Evolutionary conservation across 2,888 invertebrate genomes (phyloP).

Genomic region (Beris chalybata): DNA sequence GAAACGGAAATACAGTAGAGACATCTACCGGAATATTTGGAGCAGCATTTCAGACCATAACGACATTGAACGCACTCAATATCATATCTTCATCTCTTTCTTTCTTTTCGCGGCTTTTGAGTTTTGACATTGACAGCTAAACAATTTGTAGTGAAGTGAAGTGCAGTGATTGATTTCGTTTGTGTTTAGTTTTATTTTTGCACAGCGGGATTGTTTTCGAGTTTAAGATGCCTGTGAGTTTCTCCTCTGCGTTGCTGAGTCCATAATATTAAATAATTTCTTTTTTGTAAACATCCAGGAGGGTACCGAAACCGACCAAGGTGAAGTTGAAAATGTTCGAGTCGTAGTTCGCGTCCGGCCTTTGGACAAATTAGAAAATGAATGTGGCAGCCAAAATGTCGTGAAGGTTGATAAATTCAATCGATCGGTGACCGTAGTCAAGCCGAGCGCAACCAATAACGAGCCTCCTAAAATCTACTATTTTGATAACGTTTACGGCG

Average conservation of each 20-base stretch:
- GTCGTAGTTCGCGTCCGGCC: conserved; percentile 96
- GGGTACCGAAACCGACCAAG: conserved; percentile 44
- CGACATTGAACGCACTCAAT: too few relatives aligned
- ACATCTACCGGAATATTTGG: too few relatives aligned
- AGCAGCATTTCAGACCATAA: too few relatives aligned
- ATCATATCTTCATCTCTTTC: too few relatives aligned
- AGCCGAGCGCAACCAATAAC: conserved; percentile 69
- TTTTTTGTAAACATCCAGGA: conserved; percentile 32
- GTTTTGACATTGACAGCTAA: too few relatives aligned
- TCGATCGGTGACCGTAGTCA: conserved; percentile 75
- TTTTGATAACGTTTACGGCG: conserved; percentile 93
- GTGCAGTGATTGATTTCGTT: not conserved
- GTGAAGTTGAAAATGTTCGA: conserved; percentile 89
- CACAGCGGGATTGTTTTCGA: not conserved
- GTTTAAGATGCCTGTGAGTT: conserved; percentile 23
- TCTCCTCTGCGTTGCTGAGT: not conserved
- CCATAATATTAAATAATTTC: not conserved
- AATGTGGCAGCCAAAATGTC: conserved; percentile 70
- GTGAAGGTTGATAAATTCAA: conserved; percentile 77
- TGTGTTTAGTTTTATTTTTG: not conserved
- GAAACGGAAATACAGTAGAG: too few relatives aligned
- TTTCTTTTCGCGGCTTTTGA: too few relatives aligned
- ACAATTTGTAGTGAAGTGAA: not conserved
- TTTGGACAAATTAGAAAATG: conserved; percentile 81
- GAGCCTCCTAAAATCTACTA: conserved; percentile 88